A percentile compares a stretch with the other conserved stretches of the same genome.
These are phyloP conservation scores for Pygocentrus nattereri DNA, from an alignment of 2,797 vertebrate genomes.

Conservation along the genomic window DNA sequence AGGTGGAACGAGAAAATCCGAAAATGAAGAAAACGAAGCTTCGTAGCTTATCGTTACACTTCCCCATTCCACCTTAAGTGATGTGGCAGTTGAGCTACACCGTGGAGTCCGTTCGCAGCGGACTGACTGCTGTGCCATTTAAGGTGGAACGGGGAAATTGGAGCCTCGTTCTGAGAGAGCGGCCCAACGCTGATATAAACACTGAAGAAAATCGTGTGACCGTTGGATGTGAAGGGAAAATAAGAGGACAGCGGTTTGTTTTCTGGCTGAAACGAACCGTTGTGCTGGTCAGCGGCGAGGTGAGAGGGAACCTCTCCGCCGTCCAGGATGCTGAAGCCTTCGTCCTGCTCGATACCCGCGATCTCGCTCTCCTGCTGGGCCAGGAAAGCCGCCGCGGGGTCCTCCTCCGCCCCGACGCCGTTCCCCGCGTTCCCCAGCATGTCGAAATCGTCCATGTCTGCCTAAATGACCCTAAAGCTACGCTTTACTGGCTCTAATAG, in stretches of 20 bases:
- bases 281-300: constrained; percentile 44
- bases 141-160: neutral
- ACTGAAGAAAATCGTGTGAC: neutral
- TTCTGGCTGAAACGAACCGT: neutral
- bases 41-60: too few relatives aligned
- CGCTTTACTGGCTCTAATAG: neutral
- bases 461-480: neutral
- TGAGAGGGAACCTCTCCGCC: constrained; percentile 84
- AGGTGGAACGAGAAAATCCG: too few relatives aligned
- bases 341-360: constrained; percentile 94
- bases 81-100: neutral
- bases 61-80: neutral
- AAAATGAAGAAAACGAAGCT: too few relatives aligned
- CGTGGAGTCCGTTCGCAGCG: too few relatives aligned
- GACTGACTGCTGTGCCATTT: neutral
- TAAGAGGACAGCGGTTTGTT: neutral
- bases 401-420: constrained; percentile 86
- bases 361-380: constrained; percentile 96
- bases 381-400: constrained; percentile 93
- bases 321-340: constrained; percentile 94
- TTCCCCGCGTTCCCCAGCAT: constrained; percentile 83
- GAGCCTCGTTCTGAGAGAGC: too few relatives aligned
- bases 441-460: constrained; percentile 83
- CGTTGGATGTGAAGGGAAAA: too few relatives aligned
- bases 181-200: too few relatives aligned